These are phyloP conservation scores for Petrosia ficiformis DNA, from an alignment of 37 sponge, comb jelly and placozoan genomes.

Conservation along the genomic window DNA sequence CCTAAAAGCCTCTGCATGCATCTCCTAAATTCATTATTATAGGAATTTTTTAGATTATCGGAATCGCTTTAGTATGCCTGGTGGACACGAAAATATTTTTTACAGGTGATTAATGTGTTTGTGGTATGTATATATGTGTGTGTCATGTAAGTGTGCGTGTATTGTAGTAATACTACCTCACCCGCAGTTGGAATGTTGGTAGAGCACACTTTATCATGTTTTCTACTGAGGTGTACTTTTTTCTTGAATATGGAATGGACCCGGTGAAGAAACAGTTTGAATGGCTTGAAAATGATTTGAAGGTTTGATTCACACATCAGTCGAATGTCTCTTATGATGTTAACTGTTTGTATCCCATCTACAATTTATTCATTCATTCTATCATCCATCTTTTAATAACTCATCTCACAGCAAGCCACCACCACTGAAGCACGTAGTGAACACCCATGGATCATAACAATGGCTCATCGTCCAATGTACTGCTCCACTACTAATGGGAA, in stretches of 20 bases:
- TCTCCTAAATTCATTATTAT: neutral
- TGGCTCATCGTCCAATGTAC: constrained; percentile 66
- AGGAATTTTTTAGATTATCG: constrained; percentile 57
- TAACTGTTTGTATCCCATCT: no score
- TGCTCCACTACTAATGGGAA: constrained; percentile 39
- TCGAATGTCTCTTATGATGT: neutral
- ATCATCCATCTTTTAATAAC: neutral
- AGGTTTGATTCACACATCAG: constrained; percentile 3
- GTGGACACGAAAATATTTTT: constrained; percentile 3
- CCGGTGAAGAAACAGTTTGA: constrained; percentile 24
- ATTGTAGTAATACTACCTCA: no score
- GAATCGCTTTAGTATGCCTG: constrained; percentile 55
- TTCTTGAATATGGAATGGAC: constrained; percentile 14
- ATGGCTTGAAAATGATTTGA: constrained; percentile 54
- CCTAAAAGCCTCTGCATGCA: neutral
- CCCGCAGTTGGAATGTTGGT: constrained; percentile 31
- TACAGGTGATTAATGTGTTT: no score
- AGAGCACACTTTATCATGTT: constrained; percentile 55
- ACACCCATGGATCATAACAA: constrained; percentile 59
- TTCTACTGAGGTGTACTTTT: constrained; percentile 58
- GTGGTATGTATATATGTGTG: no score
- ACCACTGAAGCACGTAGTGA: constrained; percentile 4
- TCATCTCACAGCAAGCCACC: neutral
- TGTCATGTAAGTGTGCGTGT: no score
- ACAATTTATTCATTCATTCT: no score